Conservation (phyloP, 2,113 vertebrate genomes). For the Crocuta crocuta region DNA sequence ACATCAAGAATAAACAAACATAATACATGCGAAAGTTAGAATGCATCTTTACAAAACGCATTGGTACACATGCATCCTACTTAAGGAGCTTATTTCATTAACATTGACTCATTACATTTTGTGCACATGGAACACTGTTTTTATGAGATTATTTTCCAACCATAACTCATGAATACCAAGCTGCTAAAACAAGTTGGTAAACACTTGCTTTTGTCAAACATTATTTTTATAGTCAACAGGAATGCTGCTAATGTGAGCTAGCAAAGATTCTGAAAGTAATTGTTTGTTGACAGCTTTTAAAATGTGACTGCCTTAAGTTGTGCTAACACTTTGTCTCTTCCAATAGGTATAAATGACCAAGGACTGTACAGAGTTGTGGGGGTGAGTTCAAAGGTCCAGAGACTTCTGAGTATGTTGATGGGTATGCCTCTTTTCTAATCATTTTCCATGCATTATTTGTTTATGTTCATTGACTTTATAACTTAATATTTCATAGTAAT, state of each 20-base stretch:
- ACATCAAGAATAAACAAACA: background rate
- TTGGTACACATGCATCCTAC: background rate
- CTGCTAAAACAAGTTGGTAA: slow-evolving; percentile 57
- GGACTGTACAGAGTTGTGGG: slow-evolving; percentile 98
- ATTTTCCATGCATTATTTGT: slow-evolving; percentile 76
- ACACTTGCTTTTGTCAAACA: slow-evolving; percentile 57
- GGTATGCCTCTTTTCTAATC: slow-evolving; percentile 92
- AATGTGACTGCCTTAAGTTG: slow-evolving; percentile 44
- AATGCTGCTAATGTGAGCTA: slow-evolving; percentile 38
- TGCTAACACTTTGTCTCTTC: slow-evolving; percentile 61
- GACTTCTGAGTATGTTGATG: slow-evolving; percentile 96
- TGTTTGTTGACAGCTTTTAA: slow-evolving; percentile 28
- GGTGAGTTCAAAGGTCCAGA: slow-evolving; percentile 99
- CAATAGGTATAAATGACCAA: slow-evolving; percentile 97
- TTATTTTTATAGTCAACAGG: slow-evolving; percentile 57
- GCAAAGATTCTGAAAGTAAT: slow-evolving; percentile 45
- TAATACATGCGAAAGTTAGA: background rate
- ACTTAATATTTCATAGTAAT: background rate
- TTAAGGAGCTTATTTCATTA: background rate
- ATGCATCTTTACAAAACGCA: background rate
- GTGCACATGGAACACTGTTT: background rate
- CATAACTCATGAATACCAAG: background rate
- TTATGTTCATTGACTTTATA: slow-evolving; percentile 56
- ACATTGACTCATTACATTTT: background rate
- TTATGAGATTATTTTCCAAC: slow-evolving; percentile 52